Conservation (phyloP, 2,113 vertebrate genomes). For the Pseudonaja textilis region DNA sequence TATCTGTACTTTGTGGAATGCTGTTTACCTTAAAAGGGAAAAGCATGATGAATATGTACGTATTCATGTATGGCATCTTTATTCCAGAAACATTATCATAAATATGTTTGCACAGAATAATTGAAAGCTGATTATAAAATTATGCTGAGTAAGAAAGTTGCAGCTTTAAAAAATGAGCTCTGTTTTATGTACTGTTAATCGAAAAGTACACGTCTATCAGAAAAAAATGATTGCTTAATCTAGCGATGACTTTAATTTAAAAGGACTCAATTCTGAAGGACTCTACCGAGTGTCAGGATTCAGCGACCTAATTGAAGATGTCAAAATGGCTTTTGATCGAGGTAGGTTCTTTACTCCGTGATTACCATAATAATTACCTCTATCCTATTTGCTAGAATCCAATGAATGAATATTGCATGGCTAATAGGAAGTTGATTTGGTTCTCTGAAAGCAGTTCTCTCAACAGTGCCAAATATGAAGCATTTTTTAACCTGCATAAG, state of each 20-base stretch:
- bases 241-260: slow-evolving; percentile 25
- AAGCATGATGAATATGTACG: neutral
- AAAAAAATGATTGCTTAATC: slow-evolving; percentile 21
- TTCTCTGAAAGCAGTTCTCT: neutral
- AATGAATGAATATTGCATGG: neutral
- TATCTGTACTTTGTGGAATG: neutral
- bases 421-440: neutral
- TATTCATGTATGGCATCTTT: slow-evolving; percentile 5
- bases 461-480: neutral
- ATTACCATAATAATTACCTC: neutral
- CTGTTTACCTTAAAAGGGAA: neutral
- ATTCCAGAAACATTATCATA: slow-evolving; percentile 22
- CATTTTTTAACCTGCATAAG: neutral
- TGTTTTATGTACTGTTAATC: slow-evolving; percentile 28
- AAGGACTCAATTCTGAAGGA: slow-evolving; percentile 97
- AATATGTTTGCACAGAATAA: slow-evolving; percentile 43
- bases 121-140: slow-evolving; percentile 43
- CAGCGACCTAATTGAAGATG: slow-evolving; percentile 97
- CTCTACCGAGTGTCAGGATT: slow-evolving; percentile 97
- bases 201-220: slow-evolving; percentile 17
- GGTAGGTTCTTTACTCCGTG: slow-evolving; percentile 71
- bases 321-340: slow-evolving; percentile 98
- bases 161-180: slow-evolving; percentile 40
- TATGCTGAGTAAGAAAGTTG: slow-evolving; percentile 50
- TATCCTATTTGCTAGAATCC: neutral